A percentile compares a stretch with the other conserved stretches of the same genome.
Conservation (phyloP, 2,797 vertebrate species). For the Lacerta agilis region DNA sequence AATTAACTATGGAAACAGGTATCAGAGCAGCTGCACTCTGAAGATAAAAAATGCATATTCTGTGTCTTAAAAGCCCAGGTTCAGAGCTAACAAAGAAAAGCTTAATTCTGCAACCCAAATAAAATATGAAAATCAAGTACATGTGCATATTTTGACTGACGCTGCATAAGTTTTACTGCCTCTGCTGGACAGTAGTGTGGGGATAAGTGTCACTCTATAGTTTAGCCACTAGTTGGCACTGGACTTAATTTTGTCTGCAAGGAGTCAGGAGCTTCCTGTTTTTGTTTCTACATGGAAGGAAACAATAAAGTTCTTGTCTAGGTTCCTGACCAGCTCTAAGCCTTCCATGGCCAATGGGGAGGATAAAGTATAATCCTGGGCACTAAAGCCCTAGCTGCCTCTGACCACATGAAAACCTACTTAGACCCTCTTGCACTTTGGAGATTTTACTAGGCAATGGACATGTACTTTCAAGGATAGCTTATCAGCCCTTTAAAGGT, state of each 20-base stretch:
- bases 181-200: not conserved
- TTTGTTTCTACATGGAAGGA: no score
- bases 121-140: not conserved
- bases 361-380: no score
- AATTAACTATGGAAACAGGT: not conserved
- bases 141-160: not conserved
- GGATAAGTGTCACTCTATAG: no score
- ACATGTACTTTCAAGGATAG: not conserved
- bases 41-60: not conserved
- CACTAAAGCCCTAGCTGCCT: not conserved
- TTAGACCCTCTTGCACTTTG: not conserved
- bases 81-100: not conserved
- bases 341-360: no score
- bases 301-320: no score
- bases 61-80: not conserved
- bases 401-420: not conserved
- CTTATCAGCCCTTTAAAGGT: not conserved
- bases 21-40: not conserved
- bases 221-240: no score
- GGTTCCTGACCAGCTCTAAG: no score
- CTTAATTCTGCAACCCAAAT: not conserved
- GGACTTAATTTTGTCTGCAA: no score
- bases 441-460: not conserved
- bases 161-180: no score
- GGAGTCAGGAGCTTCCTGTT: no score